Percentiles rank a stretch among this genome's conserved stretches.
These are phyloP conservation scores for Drosophila paulistorum DNA, from an alignment of 1,140 invertebrate genomes.

Conservation along the genomic window DNA sequence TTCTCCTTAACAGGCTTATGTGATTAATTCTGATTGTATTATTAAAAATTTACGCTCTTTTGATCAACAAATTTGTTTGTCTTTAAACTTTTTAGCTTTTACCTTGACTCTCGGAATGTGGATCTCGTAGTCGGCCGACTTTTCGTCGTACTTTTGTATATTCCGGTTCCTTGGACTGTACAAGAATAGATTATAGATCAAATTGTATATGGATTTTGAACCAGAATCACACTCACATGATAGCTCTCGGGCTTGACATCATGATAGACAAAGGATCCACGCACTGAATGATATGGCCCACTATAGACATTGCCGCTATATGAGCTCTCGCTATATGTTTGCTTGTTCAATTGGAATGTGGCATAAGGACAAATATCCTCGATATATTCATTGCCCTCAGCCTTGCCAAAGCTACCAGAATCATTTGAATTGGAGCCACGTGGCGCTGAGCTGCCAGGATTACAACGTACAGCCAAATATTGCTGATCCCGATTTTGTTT, in stretches of 20 bases:
- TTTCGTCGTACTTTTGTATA: conserved; percentile 92
- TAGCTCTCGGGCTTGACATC: conserved; percentile 87
- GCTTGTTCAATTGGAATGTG: conserved; percentile 94
- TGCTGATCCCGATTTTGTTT: conserved; percentile 90
- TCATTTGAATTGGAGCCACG: conserved; percentile 84
- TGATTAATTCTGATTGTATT: too few relatives aligned
- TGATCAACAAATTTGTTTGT: conserved; percentile 9
- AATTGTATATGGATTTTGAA: not conserved
- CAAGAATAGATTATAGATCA: not conserved
- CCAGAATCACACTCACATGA: conserved; percentile 83
- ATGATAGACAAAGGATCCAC: conserved; percentile 95
- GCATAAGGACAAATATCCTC: conserved; percentile 96
- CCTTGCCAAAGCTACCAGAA: conserved; percentile 84
- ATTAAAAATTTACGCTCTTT: not conserved
- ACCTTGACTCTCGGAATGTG: conserved; percentile 92
- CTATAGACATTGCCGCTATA: conserved; percentile 94
- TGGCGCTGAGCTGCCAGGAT: conserved; percentile 80
- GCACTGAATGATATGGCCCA: conserved; percentile 92
- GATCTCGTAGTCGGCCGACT: conserved; percentile 89
- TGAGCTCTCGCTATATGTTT: conserved; percentile 93
- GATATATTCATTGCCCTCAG: conserved; percentile 89
- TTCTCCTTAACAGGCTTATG: too few relatives aligned
- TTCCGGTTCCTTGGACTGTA: conserved; percentile 89
- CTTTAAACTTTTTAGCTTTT: conserved; percentile 42
- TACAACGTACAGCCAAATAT: conserved; percentile 86